Base-by-base conservation (phyloP, 1,140 invertebrate genomes). In the Nasonia longicornis region DNA sequence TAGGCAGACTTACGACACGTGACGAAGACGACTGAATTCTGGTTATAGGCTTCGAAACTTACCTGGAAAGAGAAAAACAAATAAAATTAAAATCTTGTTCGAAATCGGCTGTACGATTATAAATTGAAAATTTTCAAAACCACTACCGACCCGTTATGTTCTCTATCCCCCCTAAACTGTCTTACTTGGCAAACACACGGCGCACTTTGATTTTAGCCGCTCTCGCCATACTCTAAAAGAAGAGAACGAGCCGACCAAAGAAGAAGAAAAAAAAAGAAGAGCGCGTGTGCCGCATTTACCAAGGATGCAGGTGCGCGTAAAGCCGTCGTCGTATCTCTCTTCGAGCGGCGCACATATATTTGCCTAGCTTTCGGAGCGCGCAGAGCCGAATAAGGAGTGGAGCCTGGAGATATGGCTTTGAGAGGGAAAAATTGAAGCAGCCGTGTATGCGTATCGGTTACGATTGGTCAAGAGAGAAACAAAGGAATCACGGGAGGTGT, bases 341-440 rank as follows among this genome's bases (percentile, higher is more conserved):
- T 20, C 20, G 52, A 58, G 6, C 16, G 3, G 52, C 35, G 2
- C 69, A 7, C 45, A 16, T 45, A 58, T 73, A 80, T 72, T 80
- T 80, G 71, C 58, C 78, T 80, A 80, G 70, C 58, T 74, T 80
- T 80, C 52, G 48, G 48, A 31, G 48, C 66, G 8, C 6, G 66
- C 66, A 70, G 26, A 29, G 29, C 64, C 64, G 64, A 26, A 31
- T 67, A 48, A 38, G 52, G 29, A 45, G 29, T 26, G 29, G 67
- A 81, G 63, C 64, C 3, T 38, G 77, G 67, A 76, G 70, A 67
- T 42, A 42, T 84, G 63, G n/a, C 31, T 75, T 6, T 26, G 16
- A 0, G 58, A 7, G n/a, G 52, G 52, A 58, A 58, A 58, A 20
- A n/a, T 58, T 58, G 52, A 58, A 58, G 7, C 52, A 20, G 52